phyloP scores from a whole-genome alignment of 2,797 vertebrate species.

The Peromyscus melanophrys region DNA sequence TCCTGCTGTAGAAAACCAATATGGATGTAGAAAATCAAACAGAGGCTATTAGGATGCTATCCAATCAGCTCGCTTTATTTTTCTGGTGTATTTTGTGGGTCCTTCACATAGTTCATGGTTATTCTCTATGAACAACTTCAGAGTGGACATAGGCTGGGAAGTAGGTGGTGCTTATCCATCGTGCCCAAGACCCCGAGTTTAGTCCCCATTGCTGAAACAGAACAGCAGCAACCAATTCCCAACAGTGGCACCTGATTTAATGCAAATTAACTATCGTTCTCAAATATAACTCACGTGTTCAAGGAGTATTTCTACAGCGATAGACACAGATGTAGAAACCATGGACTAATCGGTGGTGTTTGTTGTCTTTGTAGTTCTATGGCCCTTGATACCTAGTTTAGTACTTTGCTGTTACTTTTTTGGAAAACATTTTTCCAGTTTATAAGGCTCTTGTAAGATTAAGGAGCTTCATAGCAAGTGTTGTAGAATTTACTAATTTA shows the following conservation, averaged over 20 bases:
- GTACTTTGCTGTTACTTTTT: slow-evolving; percentile 4
- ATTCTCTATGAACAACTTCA: slow-evolving; percentile 39
- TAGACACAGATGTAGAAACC: not conserved
- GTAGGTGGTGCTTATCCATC: not conserved
- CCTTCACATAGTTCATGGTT: slow-evolving; percentile 15
- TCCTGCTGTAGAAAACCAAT: slow-evolving; percentile 59
- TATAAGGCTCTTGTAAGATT: slow-evolving; percentile 45
- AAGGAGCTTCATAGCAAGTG: not conserved
- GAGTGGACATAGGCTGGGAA: not conserved
- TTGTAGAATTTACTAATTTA: slow-evolving; percentile 27
- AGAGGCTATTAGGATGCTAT: not conserved
- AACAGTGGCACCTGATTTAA: not conserved
- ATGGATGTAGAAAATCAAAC: slow-evolving; percentile 6
- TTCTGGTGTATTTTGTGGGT: not conserved
- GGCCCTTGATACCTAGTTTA: not conserved
- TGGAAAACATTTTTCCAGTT: slow-evolving; percentile 1
- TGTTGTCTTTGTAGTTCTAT: not conserved
- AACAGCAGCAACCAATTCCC: not conserved
- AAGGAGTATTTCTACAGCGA: not conserved
- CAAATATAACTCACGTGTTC: slow-evolving; percentile 10
- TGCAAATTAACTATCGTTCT: slow-evolving; percentile 23
- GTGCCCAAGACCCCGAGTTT: not conserved
- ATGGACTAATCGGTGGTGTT: not conserved
- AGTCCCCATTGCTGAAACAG: not conserved
- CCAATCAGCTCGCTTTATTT: not conserved